Evolutionary conservation across 2,888 invertebrate species (phyloP).

Genomic region (Galeopsomyia nigrocyanea): DNA sequence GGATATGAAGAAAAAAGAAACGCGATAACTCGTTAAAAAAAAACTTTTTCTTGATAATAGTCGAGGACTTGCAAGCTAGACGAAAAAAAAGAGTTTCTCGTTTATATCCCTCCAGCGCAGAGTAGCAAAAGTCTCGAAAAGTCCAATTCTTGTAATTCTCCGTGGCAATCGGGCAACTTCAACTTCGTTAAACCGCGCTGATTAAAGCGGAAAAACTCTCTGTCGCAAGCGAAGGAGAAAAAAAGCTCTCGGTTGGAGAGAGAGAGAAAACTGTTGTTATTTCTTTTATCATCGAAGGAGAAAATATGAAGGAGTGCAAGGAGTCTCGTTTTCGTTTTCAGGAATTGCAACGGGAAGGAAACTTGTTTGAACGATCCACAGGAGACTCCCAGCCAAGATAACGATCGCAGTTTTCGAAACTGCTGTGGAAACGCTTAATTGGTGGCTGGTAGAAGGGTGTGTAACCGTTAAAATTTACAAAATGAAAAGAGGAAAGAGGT

Average conservation of each 20-base stretch:
- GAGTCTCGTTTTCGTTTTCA: background rate
- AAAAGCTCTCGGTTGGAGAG: background rate
- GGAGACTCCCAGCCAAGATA: background rate
- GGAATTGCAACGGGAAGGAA: slow-evolving; percentile 10
- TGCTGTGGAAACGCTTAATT: slow-evolving; percentile 15
- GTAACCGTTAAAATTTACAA: slow-evolving; percentile 26
- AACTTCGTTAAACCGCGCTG: slow-evolving; percentile 21
- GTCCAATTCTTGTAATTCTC: slow-evolving; percentile 32
- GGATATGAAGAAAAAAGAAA: no score
- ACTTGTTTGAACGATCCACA: background rate
- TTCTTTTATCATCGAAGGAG: slow-evolving; percentile 17
- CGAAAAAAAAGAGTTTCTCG: no score
- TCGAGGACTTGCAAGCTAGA: no score
- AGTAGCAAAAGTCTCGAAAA: slow-evolving; percentile 7
- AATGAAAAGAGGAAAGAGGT: no score
- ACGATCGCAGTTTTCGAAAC: slow-evolving; percentile 15
- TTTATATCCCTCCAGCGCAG: no score
- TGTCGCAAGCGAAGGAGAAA: background rate
- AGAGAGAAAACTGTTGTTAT: slow-evolving; percentile 16
- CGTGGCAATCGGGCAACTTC: slow-evolving; percentile 15
- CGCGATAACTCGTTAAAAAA: no score
- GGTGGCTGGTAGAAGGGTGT: background rate
- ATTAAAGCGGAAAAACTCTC: slow-evolving; percentile 10
- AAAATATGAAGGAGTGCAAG: slow-evolving; percentile 17
- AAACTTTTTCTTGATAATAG: no score